Base-by-base conservation (phyloP, 2,797 vertebrate genomes). In the Ispidina picta region DNA sequence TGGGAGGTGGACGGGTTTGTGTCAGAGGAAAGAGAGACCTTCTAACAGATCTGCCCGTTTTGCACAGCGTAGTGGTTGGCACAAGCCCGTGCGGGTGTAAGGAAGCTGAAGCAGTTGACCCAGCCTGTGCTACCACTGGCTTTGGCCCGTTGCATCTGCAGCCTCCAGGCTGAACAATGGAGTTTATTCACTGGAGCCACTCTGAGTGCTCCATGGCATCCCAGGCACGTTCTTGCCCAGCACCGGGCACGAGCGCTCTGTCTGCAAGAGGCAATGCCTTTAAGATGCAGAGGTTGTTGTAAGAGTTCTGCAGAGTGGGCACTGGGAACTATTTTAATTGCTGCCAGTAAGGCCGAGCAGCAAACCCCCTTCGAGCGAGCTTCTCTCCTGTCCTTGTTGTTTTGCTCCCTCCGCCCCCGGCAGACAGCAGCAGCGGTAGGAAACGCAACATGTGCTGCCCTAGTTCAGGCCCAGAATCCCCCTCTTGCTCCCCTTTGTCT, bases 401-500 rank as follows among this genome's bases (percentile, higher is more conserved):
- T 43, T 15, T 39, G 18, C 28, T 62, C 21, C 43, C 15, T 6
- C 10, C 5, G 46, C 33, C 31, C 5, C n/a, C 26, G 1, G 21
- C 2, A 85, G 85, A 60, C 74, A 63, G 66, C 89, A 52, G 88
- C 33, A 39, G 92, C 26, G 2, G 82, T 43, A 85, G 86, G 84
- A 39, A 89, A 94, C 22, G 81, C 93, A 82, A 89, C 92, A 93
- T 91, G 95, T 96, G 93, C 92, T 89, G 83, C 92, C 94, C 93
- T 83, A 92, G 65, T 96, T 96, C 90, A 54, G 94, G 94, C 91
- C 83, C 59, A 49, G 83, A 84, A 92, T 89, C 96, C 91, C 90
- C 88, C 86, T 90, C 87, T 83, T 73, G 93, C 94, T 91, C 91
- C 95, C 95, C 96, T 96, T 97, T 96, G 96, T 97, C 95, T 97